phyloP scores from a whole-genome alignment of 2,113 vertebrate species.

The Chroicocephalus ridibundus region DNA sequence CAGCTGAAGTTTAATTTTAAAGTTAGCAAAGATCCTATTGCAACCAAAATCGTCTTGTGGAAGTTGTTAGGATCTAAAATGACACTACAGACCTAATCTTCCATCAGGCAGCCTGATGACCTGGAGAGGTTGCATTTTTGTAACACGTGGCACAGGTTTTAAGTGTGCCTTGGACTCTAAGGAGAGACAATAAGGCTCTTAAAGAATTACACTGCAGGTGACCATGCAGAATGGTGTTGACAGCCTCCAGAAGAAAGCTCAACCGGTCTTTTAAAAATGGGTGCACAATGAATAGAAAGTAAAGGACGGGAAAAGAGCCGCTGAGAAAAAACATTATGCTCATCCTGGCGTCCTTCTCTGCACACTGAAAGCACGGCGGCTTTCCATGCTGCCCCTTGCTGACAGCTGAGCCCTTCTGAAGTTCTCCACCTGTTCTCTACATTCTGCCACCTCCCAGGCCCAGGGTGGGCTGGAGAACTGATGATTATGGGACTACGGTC shows the following conservation, averaged over 20 bases:
- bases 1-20: neutral
- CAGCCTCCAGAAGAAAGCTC: neutral
- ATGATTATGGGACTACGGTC: neutral
- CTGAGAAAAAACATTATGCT: neutral
- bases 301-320: neutral
- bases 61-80: neutral
- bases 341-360: neutral
- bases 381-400: neutral
- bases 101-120: neutral
- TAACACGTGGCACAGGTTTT: neutral
- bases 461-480: neutral
- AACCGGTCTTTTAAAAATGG: neutral
- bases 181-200: neutral
- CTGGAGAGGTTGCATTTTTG: neutral
- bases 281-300: neutral
- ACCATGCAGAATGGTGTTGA: neutral
- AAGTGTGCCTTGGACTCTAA: neutral
- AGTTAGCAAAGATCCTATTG: neutral
- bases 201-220: neutral
- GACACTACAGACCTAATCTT: neutral
- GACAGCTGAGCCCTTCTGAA: neutral
- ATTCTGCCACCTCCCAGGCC: neutral
- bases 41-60: neutral
- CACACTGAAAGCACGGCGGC: neutral
- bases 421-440: neutral